Evolutionary conservation across 2,113 vertebrate species (phyloP).

Genomic region (Silurus glanis): DNA sequence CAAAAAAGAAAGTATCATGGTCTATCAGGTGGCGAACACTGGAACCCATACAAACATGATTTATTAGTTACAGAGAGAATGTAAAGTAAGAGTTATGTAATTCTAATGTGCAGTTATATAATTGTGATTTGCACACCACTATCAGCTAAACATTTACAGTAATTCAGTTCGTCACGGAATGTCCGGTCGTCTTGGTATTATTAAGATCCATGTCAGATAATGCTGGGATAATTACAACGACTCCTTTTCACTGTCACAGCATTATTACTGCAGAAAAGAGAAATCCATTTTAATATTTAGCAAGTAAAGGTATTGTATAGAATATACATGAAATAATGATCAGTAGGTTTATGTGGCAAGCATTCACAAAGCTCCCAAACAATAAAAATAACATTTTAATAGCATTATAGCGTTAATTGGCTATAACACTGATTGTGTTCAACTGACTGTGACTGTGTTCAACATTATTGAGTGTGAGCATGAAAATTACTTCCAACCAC

Average conservation of each 20-base stretch:
- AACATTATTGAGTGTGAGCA: background rate
- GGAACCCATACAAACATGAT: background rate
- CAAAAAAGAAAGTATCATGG: background rate
- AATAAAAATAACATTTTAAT: background rate
- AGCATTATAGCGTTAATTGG: background rate
- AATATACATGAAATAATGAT: background rate
- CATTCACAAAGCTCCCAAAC: background rate
- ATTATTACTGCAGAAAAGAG: background rate
- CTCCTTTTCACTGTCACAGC: constrained; percentile 13
- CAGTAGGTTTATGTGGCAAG: background rate
- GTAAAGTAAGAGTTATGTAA: background rate
- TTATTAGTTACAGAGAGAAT: background rate
- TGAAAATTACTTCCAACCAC: background rate
- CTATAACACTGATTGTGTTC: no score
- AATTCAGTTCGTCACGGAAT: constrained; percentile 27
- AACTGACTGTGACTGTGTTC: no score
- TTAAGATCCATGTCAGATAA: constrained; percentile 33
- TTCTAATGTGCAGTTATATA: background rate
- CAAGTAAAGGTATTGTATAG: background rate
- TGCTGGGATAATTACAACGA: constrained; percentile 13
- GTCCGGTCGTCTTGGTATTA: background rate
- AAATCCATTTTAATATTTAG: background rate
- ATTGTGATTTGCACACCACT: background rate
- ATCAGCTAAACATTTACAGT: background rate
- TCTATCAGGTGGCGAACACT: background rate